Evolutionary conservation across 2,113 vertebrate species (phyloP), one percentile per base, ranked within the genome.

Genomic region (Engraulis encrasicolus): DNA sequence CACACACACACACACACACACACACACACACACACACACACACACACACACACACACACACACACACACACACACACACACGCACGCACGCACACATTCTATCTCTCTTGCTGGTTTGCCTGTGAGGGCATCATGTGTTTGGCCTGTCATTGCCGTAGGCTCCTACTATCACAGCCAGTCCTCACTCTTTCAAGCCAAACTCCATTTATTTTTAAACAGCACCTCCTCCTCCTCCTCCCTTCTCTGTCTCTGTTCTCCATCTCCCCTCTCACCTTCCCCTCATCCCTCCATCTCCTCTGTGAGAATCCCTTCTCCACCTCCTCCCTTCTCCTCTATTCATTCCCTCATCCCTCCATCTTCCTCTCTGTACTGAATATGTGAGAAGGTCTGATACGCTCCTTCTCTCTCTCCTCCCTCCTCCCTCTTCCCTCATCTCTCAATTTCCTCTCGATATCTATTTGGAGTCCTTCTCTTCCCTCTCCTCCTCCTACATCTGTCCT

Each of bases 201-300:
- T 27, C 66, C 66, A 74, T 74, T 12, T 14, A 34, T 74, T 74
- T 74, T 74, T 74, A 74, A 74, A 74, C 66, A 74, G 34, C 6
- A n/a, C 52, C 52, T 18, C 52, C 4, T 19, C 19, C 40, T 45
- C 40, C 40, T 9, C 40, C 40, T 45, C 40, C 40, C 9, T 9
- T 45, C 40, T 45, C 3, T 45, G 9, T 45, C 40, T 45, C 40
- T 45, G 9, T 31, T 34, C 66, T 34, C 27, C 2, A 45, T 45
- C 3, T 45, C 40, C 2, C 14, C 14, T 34, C 66, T 34, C 0
- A 5, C 3, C 34, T 12, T 74, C 27, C 34, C 54, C 54, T 7
- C 40, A 45, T 3, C 40, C 40, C 40, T 45, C 40, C 40, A n/a
- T n/a, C n/a, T 45, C 9, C 40, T n/a, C n/a, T 45, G 4, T 45